phyloP scores from a whole-genome alignment of 2,797 vertebrate genomes.

The Vultur gryphus region DNA sequence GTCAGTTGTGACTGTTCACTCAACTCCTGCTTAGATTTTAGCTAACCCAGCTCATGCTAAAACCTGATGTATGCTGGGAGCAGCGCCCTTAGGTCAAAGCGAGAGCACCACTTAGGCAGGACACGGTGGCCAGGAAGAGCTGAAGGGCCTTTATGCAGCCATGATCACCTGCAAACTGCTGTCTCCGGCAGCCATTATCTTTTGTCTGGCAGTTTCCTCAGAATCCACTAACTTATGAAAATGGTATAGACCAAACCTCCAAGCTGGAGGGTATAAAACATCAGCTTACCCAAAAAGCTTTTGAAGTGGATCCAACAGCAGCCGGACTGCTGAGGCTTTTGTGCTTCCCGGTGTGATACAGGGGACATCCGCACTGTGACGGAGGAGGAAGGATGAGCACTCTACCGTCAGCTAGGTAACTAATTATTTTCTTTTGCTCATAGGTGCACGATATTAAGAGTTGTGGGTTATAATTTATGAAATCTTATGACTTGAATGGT shows the following conservation, averaged over 20 bases:
- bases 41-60: neutral
- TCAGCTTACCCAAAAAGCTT: neutral
- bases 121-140: neutral
- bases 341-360: neutral
- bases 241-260: neutral
- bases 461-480: neutral
- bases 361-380: fast-evolving
- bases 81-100: neutral
- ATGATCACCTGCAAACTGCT: neutral
- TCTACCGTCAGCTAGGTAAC: neutral
- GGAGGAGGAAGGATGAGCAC: neutral
- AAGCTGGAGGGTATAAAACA: neutral
- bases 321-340: neutral
- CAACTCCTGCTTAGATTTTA: neutral
- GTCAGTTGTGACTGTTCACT: neutral
- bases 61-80: neutral
- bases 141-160: neutral
- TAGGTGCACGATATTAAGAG: neutral
- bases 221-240: neutral
- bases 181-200: neutral
- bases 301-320: neutral
- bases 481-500: neutral
- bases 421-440: neutral
- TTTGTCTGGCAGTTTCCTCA: neutral
- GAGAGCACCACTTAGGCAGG: neutral